Percentiles rank a stretch among this genome's conserved stretches.
Conservation (phyloP, 2,888 invertebrate genomes). For the Coecobrya sp. region DNA sequence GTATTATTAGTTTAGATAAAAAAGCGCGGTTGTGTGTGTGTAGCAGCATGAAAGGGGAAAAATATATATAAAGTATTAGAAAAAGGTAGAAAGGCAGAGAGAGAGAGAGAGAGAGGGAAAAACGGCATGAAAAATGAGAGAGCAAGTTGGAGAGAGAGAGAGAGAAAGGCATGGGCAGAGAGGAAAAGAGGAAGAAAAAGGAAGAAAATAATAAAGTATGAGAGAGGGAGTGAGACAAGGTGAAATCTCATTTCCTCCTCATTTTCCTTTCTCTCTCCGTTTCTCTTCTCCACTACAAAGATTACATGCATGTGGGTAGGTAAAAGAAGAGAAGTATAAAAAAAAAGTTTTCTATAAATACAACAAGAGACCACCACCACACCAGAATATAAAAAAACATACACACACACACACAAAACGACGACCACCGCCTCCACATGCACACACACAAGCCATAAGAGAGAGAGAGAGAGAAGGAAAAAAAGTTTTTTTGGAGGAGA, state of each 20-base stretch:
- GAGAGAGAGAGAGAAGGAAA: not conserved
- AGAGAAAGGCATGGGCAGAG: not conserved
- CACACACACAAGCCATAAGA: too few species aligned
- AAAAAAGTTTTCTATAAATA: not conserved
- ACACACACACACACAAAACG: too few species aligned
- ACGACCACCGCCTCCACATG: not conserved
- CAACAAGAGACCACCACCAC: not conserved
- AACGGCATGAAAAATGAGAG: constrained; percentile 33
- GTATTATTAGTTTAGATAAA: constrained; percentile 17
- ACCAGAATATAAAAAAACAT: too few species aligned
- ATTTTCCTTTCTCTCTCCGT: constrained; percentile 31
- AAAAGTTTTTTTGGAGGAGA: constrained; percentile 20
- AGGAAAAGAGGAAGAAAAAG: constrained; percentile 9
- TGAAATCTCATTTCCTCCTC: constrained; percentile 81
- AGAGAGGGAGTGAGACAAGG: constrained; percentile 75
- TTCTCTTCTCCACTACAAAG: not conserved
- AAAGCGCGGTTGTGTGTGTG: constrained; percentile 26
- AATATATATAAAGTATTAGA: constrained; percentile 7
- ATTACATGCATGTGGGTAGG: not conserved
- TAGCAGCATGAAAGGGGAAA: not conserved
- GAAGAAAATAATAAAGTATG: constrained; percentile 69
- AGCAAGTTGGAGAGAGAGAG: not conserved
- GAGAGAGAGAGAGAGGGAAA: not conserved
- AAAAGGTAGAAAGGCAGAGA: constrained; percentile 36
- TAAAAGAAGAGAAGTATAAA: too few species aligned